Percentiles rank a stretch among this genome's conserved stretches.
Evolutionary conservation across 2,888 invertebrate genomes (phyloP).

Genomic region (Dicranocentrus wangi): DNA sequence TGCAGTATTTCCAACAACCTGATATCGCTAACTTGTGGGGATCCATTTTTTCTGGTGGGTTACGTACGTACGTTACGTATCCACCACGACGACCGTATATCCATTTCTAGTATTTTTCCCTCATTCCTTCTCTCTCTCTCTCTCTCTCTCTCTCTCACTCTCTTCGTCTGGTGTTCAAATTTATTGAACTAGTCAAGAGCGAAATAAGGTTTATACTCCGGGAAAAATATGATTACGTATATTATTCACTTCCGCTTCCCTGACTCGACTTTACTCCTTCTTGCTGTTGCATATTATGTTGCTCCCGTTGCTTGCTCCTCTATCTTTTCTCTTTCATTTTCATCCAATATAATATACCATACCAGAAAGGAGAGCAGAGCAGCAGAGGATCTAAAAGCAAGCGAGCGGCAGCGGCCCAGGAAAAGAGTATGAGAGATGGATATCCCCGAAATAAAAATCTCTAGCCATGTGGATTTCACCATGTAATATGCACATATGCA

Average conservation of each 20-base stretch:
- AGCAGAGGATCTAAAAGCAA: too few species aligned
- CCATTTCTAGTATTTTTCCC: too few species aligned
- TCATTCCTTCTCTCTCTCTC: too few species aligned
- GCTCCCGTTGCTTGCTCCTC: neutral
- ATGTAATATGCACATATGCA: too few species aligned
- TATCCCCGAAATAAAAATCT: neutral
- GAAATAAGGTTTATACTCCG: slow-evolving; percentile 71
- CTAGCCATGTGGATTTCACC: neutral
- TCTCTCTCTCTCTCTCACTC: too few species aligned
- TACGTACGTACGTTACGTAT: too few species aligned
- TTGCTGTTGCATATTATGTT: slow-evolving; percentile 22
- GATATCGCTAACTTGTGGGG: too few species aligned
- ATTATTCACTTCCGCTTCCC: slow-evolving; percentile 73
- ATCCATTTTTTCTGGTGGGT: too few species aligned
- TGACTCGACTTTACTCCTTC: slow-evolving; percentile 54
- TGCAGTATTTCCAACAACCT: too few species aligned
- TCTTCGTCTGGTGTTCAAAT: slow-evolving; percentile 54
- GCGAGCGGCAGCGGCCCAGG: too few species aligned
- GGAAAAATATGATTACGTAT: slow-evolving; percentile 73
- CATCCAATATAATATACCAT: slow-evolving; percentile 3
- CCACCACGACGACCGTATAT: too few species aligned
- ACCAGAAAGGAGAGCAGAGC: too few species aligned
- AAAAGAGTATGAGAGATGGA: slow-evolving; percentile 12
- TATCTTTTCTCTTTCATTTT: slow-evolving; percentile 14
- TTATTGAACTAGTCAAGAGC: slow-evolving; percentile 72